phyloP scores from a whole-genome alignment of 1,140 invertebrate species.

The Bombus breviceps region DNA sequence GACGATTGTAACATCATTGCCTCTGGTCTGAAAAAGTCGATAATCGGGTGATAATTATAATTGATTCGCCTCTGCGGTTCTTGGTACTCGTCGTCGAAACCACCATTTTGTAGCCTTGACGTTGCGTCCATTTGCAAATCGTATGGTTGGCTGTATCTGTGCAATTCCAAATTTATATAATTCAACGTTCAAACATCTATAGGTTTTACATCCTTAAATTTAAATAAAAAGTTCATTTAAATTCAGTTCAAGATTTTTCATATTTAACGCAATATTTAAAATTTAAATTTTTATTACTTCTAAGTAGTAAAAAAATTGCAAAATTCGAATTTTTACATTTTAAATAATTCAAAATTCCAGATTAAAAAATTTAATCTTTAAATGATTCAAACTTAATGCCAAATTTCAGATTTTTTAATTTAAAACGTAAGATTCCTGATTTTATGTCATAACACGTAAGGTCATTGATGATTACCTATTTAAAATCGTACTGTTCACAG shows the following conservation, averaged over 20 bases:
- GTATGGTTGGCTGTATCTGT: constrained; percentile 70
- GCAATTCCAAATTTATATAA: not conserved
- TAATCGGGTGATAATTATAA: constrained; percentile 93
- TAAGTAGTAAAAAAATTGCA: too few relatives aligned
- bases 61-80: constrained; percentile 85
- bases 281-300: too few relatives aligned
- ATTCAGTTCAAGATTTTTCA: too few relatives aligned
- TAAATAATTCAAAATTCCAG: too few relatives aligned
- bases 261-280: too few relatives aligned
- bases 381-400: not conserved
- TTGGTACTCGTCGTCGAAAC: constrained; percentile 77
- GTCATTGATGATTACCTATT: constrained; percentile 42
- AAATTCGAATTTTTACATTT: not conserved
- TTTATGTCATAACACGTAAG: not conserved
- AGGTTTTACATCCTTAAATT: too few relatives aligned
- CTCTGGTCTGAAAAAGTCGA: constrained; percentile 89
- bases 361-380: not conserved
- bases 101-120: constrained; percentile 73
- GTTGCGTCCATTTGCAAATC: constrained; percentile 71
- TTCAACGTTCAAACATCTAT: not conserved
- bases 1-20: constrained; percentile 78
- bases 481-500: constrained; percentile 33
- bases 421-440: not conserved
- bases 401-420: not conserved
- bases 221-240: too few relatives aligned